Evolutionary conservation across 2,797 vertebrate genomes (phyloP).

Genomic region (Pelodytes ibericus): DNA sequence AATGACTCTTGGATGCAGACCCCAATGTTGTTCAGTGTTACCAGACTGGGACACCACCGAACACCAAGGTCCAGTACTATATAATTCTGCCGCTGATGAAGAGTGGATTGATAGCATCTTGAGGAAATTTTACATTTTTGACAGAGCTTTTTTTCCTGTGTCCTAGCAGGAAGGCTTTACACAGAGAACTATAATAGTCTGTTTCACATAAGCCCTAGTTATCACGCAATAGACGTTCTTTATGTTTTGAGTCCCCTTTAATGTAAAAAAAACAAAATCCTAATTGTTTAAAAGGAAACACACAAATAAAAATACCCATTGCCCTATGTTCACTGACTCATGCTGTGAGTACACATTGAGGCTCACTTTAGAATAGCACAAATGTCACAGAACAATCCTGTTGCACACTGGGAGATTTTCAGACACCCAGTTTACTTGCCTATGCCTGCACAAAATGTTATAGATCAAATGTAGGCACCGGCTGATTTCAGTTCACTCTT

Average conservation of each 20-base stretch:
- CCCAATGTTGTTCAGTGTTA: too few relatives aligned
- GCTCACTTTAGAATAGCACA: neutral
- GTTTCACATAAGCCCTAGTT: too few relatives aligned
- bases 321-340: neutral
- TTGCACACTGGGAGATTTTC: slow-evolving; percentile 43
- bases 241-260: neutral
- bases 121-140: too few relatives aligned
- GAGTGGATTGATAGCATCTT: too few relatives aligned
- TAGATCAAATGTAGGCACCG: slow-evolving; percentile 41
- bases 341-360: neutral
- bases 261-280: neutral
- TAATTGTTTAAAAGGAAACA: neutral
- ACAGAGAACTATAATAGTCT: too few relatives aligned
- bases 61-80: too few relatives aligned
- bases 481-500: slow-evolving; percentile 18
- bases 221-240: too few relatives aligned
- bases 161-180: too few relatives aligned
- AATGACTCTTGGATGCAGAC: too few relatives aligned
- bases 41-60: too few relatives aligned
- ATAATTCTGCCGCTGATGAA: too few relatives aligned
- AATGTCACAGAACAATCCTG: slow-evolving; percentile 50
- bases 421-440: slow-evolving; percentile 59
- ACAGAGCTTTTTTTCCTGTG: too few relatives aligned
- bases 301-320: neutral
- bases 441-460: slow-evolving; percentile 51